phyloP scores from a whole-genome alignment of 53 echinoderm and acorn worm genomes.

The Arbacia lixula region DNA sequence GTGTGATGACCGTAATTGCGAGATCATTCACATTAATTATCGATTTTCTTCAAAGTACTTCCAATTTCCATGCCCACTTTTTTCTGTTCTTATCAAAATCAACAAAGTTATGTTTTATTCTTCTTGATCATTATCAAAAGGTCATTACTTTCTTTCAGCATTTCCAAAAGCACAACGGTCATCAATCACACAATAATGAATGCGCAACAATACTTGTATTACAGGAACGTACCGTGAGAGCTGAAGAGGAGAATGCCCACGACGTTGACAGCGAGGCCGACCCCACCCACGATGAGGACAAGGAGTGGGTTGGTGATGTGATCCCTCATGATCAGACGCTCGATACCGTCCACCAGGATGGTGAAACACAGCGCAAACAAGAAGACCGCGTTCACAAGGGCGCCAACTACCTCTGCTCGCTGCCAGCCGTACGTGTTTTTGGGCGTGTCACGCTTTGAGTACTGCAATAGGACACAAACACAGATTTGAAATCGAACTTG shows the following conservation, averaged over 20 bases:
- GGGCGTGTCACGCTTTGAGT: constrained; percentile 72
- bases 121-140: too few relatives aligned
- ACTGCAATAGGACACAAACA: constrained; percentile 43
- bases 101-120: too few relatives aligned
- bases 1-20: too few relatives aligned
- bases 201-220: too few relatives aligned
- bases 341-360: constrained; percentile 83
- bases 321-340: constrained; percentile 72
- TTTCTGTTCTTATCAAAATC: too few relatives aligned
- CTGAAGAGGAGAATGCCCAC: constrained; percentile 80
- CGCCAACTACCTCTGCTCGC: constrained; percentile 89
- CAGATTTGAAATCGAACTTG: neutral
- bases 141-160: too few relatives aligned
- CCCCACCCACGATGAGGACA: constrained; percentile 80
- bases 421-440: constrained; percentile 96
- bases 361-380: constrained; percentile 93
- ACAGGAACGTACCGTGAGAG: constrained; percentile 79
- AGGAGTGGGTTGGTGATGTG: constrained; percentile 68
- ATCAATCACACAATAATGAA: too few relatives aligned
- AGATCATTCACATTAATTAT: too few relatives aligned
- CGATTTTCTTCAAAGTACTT: too few relatives aligned
- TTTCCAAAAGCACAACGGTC: too few relatives aligned
- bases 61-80: too few relatives aligned
- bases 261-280: constrained; percentile 76
- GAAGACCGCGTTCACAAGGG: constrained; percentile 91